Evolutionary conservation across 2,113 vertebrate species (phyloP), one percentile per base, ranked within the genome.

Genomic region (Calypte anna): DNA sequence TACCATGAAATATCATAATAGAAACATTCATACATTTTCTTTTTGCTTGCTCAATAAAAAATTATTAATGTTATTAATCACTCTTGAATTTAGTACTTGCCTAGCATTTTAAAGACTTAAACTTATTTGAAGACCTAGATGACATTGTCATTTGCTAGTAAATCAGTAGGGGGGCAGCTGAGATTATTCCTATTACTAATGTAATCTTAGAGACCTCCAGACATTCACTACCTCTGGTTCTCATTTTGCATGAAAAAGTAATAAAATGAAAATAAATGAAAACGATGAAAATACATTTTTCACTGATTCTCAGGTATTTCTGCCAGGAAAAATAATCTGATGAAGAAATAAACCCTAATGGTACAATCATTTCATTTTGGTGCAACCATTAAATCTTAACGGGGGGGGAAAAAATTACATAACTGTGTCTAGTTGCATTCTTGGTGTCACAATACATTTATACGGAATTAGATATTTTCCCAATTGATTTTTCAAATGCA

Each of bases 261-360:
- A 8, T 48, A 63, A 40, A 40, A 40, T 40, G 40, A 40, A 40
- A 40, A 40, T 40, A 40, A 11, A 40, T 40, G 10, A 40, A 40
- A 40, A 40, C 13, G 40, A 40, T 40, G 40, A 79, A 80, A 91
- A 61, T 15, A 22, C 12, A 50, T 62, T 91, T 62, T 91, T 93
- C 54, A 78, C 38, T 84, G 22, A 55, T 77, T 75, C 44, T 72
- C 28, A 91, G 25, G 28, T 58, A 43, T 5, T 67, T 85, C 3
- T 75, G 4, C 25, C 23, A 77, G 27, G 15, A 30, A 85, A 70
- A 3, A 17, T 55, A 75, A 64, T 38, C 4, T 58, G 91, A 89
- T 92, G 72, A 82, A 91, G 74, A 94, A 92, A 82, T 9, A 69
- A 78, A 53, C 10, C 3, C 40, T 78, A 93, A 90, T 91, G 12